Percentiles rank a stretch among this genome's conserved stretches.
Evolutionary conservation across 2,888 invertebrate genomes (phyloP).

Genomic region (Meganola albula): DNA sequence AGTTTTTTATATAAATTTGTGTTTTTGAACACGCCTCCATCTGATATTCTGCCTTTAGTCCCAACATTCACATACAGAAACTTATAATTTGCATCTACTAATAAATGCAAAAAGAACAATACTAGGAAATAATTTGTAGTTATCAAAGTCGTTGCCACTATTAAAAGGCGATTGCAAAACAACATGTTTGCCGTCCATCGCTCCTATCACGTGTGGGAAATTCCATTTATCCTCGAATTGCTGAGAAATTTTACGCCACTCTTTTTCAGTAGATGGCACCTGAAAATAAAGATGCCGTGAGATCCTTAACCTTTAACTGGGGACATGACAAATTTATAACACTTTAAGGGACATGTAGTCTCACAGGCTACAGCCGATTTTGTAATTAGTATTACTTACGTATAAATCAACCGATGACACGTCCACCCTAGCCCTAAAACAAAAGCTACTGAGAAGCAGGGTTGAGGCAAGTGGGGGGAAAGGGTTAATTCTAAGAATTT

Average conservation of each 20-base stretch:
- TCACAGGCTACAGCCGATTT: constrained; percentile 16
- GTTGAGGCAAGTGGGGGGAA: constrained; percentile 18
- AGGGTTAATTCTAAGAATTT: constrained; percentile 22
- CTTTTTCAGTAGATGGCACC: constrained; percentile 16
- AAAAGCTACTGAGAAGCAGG: constrained; percentile 22
- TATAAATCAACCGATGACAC: constrained; percentile 11
- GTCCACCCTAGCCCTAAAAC: constrained; percentile 19
- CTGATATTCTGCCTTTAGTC: constrained; percentile 21
- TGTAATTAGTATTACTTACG: background rate
- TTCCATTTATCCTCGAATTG: constrained; percentile 25
- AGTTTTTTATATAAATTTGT: too few species aligned
- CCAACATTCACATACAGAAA: constrained; percentile 33
- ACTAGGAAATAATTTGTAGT: constrained; percentile 35
- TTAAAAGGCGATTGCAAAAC: constrained; percentile 30
- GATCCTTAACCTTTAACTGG: too few species aligned
- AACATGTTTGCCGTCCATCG: constrained; percentile 10
- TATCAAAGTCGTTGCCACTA: constrained; percentile 29
- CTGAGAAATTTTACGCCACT: constrained; percentile 23
- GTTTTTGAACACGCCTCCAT: too few species aligned
- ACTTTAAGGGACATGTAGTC: constrained; percentile 11
- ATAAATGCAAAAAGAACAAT: constrained; percentile 39
- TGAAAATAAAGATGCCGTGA: constrained; percentile 17
- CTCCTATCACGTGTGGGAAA: constrained; percentile 28
- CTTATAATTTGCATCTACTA: constrained; percentile 38
- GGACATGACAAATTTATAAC: constrained; percentile 3